Percentiles rank a stretch among this genome's conserved stretches.
These are phyloP conservation scores for Drosophila prolongata DNA, from an alignment of 2,888 invertebrate genomes.

Conservation along the genomic window DNA sequence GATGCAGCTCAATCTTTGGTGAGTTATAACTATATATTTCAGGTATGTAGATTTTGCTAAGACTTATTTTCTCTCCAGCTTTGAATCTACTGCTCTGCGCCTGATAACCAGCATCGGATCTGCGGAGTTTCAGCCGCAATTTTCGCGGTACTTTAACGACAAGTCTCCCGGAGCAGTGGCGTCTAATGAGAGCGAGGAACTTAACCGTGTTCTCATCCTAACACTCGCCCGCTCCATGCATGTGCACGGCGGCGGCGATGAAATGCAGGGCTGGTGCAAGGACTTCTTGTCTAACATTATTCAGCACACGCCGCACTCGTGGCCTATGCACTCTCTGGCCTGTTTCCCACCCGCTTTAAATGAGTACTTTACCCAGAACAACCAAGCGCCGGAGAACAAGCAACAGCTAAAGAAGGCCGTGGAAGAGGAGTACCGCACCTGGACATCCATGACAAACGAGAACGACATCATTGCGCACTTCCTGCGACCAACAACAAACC, in stretches of 20 bases:
- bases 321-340: constrained; percentile 96
- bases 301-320: constrained; percentile 97
- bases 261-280: constrained; percentile 91
- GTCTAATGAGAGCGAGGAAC: constrained; percentile 97
- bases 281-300: constrained; percentile 95
- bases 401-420: constrained; percentile 95
- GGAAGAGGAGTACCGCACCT: constrained; percentile 97
- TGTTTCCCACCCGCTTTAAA: constrained; percentile 95
- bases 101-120: constrained; percentile 96
- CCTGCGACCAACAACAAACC: constrained; percentile 95
- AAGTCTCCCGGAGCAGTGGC: constrained; percentile 90
- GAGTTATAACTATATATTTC: constrained; percentile 66
- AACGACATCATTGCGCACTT: constrained; percentile 98
- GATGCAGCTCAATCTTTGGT: constrained; percentile 96
- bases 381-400: constrained; percentile 94
- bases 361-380: constrained; percentile 95
- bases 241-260: constrained; percentile 90
- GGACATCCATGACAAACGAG: constrained; percentile 98
- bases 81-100: constrained; percentile 94
- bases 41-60: not conserved
- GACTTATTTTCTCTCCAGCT: constrained; percentile 84
- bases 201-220: constrained; percentile 96
- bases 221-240: constrained; percentile 97
- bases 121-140: constrained; percentile 96
- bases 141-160: constrained; percentile 95